Evolutionary conservation across 2,888 invertebrate species (phyloP), one percentile per base, ranked within the genome.

Genomic region (Stenoptilia bipunctidactyla): DNA sequence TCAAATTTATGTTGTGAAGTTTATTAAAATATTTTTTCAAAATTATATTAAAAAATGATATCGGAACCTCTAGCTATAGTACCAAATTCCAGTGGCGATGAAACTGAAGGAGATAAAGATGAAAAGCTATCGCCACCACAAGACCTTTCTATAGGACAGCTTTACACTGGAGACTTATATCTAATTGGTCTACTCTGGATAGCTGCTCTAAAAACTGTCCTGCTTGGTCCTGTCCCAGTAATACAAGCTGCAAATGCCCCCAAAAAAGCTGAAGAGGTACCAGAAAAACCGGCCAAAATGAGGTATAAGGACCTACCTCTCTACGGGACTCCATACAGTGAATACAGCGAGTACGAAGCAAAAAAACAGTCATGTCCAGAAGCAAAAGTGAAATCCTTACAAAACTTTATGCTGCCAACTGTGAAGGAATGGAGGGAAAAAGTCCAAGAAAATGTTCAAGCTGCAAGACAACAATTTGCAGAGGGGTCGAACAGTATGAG

Each of bases 281-380:
- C 30, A 5, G 9, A 13, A 14, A 65, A 45, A 39, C 76, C 76
- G 1, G 67, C 73, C 0, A 54, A 55, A 1, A 75, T 75, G 73
- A 72, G 56, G 41, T 72, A 64, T 38, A 58, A 55, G 40, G 76
- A 79, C 1, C 45, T 80, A 0, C 68, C 76, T 0, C 13, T 75
- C 0, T 74, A 77, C 50, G 41, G 55, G 36, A 50, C 56, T 1
- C 76, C 72, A 0, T 72, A 76, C 39, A 48, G 51, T 8, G 63
- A 66, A 1, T 76, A 74, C 43, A 69, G 73, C 41, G 58, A 69
- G 0, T 60, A 61, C 2, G 0, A 53, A 0, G 60, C 47, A 36
- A 52, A 57, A 1, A 45, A 53, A 36, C 37, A 49, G 0, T 62
- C 52, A 42, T 71, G 71, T 27, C 60, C 67, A 0, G 57, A 58